These are phyloP conservation scores for Cheilinus undulatus DNA, from an alignment of 2,113 vertebrate genomes.

Conservation along the genomic window DNA sequence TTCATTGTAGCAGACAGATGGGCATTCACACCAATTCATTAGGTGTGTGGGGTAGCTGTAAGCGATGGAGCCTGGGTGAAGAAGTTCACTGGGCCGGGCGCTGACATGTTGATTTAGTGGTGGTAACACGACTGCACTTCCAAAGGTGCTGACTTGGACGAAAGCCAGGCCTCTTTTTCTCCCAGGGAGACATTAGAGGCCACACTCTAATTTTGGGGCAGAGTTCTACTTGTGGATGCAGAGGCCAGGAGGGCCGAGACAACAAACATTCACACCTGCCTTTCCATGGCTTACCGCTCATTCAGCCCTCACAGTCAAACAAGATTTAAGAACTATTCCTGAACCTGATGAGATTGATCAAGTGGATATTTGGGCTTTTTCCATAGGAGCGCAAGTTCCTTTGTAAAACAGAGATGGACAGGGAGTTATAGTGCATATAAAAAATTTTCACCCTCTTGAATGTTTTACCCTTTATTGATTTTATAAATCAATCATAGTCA, in stretches of 20 bases:
- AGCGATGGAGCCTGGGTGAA: conserved; percentile 75
- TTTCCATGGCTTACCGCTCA: conserved; percentile 60
- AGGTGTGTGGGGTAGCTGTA: conserved; percentile 76
- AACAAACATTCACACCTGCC: conserved; percentile 81
- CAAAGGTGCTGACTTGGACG: conserved; percentile 86
- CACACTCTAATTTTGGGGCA: conserved; percentile 79
- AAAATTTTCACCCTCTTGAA: no score
- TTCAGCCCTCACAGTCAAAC: conserved; percentile 35
- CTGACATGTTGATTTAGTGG: conserved; percentile 88
- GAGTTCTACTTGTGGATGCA: conserved; percentile 62
- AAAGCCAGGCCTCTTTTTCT: conserved; percentile 82
- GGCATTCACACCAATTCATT: conserved; percentile 74
- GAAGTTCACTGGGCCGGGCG: conserved; percentile 79
- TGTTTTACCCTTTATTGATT: no score
- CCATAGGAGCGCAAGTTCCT: neutral
- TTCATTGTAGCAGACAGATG: conserved; percentile 59
- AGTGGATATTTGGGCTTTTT: neutral
- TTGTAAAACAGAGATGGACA: neutral
- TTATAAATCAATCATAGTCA: no score
- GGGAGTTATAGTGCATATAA: no score
- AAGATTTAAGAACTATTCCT: neutral
- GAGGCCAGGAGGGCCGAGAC: conserved; percentile 66
- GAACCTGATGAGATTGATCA: neutral
- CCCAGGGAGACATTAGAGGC: conserved; percentile 78
- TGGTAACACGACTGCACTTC: conserved; percentile 85